A percentile compares a stretch with the other conserved stretches of the same genome.
Evolutionary conservation across 2,113 vertebrate species (phyloP).

Genomic region (Synodontis membranacea): DNA sequence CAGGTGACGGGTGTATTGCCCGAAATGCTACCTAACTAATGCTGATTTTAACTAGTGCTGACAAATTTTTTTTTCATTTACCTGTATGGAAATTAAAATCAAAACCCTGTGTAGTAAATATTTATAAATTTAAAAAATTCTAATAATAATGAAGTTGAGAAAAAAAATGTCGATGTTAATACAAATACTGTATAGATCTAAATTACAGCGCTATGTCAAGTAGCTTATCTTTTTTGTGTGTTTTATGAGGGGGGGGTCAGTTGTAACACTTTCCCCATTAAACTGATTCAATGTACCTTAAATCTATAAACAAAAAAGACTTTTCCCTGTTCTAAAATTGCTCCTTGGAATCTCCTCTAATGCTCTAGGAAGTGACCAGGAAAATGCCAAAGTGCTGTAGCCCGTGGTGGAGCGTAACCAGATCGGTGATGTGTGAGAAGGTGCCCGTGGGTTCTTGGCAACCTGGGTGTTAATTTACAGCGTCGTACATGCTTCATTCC

Average conservation of each 20-base stretch:
- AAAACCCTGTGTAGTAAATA: background rate
- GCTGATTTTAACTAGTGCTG: background rate
- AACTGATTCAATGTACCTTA: background rate
- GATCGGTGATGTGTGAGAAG: background rate
- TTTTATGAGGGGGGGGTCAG: background rate
- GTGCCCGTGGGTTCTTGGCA: constrained; percentile 13
- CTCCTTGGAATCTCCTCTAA: background rate
- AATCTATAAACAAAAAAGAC: background rate
- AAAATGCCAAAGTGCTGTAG: background rate
- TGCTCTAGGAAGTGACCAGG: background rate
- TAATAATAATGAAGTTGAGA: background rate
- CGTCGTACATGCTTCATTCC: constrained; percentile 10
- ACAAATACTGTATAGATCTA: background rate
- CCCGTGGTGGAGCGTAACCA: background rate
- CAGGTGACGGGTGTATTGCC: too few relatives aligned
- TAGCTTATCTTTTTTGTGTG: background rate
- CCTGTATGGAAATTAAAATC: background rate
- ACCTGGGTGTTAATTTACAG: constrained; percentile 10
- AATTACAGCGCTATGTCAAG: background rate
- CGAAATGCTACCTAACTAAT: background rate
- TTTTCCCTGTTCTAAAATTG: background rate
- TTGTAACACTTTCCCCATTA: background rate
- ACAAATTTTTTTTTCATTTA: background rate
- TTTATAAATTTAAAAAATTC: background rate
- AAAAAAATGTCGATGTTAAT: background rate